These are phyloP conservation scores for Drosophila macrothrix DNA, from an alignment of 2,888 invertebrate genomes.

Conservation along the genomic window DNA sequence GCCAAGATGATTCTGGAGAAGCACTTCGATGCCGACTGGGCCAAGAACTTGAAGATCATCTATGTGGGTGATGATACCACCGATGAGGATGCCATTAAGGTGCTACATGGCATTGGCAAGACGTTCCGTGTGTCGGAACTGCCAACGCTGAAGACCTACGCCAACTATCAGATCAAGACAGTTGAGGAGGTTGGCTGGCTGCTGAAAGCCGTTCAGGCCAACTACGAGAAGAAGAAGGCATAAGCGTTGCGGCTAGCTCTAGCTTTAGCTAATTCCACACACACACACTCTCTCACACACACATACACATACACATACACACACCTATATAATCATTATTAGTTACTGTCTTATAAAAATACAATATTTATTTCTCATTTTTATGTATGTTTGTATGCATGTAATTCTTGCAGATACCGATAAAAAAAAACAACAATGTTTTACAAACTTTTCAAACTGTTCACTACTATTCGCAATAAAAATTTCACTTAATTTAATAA, in stretches of 20 bases:
- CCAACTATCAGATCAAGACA: constrained; percentile 90
- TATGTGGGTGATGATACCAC: constrained; percentile 95
- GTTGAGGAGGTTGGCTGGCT: constrained; percentile 91
- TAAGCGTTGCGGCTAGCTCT: constrained; percentile 51
- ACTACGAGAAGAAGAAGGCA: constrained; percentile 83
- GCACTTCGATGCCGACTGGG: constrained; percentile 92
- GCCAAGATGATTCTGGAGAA: constrained; percentile 91
- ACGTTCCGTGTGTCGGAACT: constrained; percentile 91
- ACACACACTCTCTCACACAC: constrained; percentile 14
- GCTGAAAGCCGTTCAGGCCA: constrained; percentile 88
- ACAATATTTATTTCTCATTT: constrained; percentile 48
- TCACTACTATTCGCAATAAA: constrained; percentile 58
- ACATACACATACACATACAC: background rate
- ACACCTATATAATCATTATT: constrained; percentile 34
- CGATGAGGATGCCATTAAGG: constrained; percentile 96
- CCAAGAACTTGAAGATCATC: constrained; percentile 90
- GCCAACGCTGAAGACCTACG: constrained; percentile 89
- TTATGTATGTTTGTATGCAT: constrained; percentile 42
- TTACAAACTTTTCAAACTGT: constrained; percentile 31
- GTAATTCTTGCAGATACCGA: constrained; percentile 35
- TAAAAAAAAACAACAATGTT: constrained; percentile 18
- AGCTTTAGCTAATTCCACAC: constrained; percentile 79
- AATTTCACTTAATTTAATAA: constrained; percentile 37
- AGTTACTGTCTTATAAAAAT: constrained; percentile 36
- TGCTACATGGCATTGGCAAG: constrained; percentile 87